Evolutionary conservation across 2,888 invertebrate genomes (phyloP), one percentile per base, ranked within the genome.

Genomic region (Eupithecia tripunctaria): DNA sequence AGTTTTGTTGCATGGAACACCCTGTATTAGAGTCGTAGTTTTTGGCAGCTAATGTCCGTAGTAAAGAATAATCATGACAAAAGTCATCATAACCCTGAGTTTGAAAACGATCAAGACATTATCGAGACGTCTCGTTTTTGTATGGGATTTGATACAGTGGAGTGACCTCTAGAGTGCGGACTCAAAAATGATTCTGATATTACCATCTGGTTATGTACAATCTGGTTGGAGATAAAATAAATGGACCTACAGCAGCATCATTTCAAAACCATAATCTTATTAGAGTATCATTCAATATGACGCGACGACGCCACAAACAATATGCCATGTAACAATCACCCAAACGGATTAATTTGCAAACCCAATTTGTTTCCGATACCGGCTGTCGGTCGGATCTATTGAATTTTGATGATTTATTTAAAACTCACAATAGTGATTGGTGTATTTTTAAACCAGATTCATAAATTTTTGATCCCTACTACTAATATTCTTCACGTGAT

Each of bases 311-410:
- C 75, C 74, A 36, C 36, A 81, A 79, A 84, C 83, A 85, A 82
- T 75, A 78, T 74, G 76, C 80, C 81, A 77, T 81, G 80, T 82
- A 81, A 38, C 38, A 38, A 80, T 82, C 83, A 80, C 77, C 78
- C 82, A 74, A 80, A 80, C 81, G 81, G 84, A 80, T 86, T 86
- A 85, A 86, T 88, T 86, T 87, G 82, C 83, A 86, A 87, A 87
- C 82, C 80, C 86, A 87, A 86, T 87, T 85, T 86, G 83, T 83
- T 82, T 82, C 81, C 83, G 83, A 85, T 83, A 84, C 80, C 81
- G 12, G 38, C 83, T 83, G 85, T 82, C 84, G 80, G 81, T 82
- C 81, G 82, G 79, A 86, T 85, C 83, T 85, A 85, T 85, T 85
- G 84, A 83, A 84, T 86, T 84, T 85, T 82, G 82, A 84, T 84